phyloP scores from a whole-genome alignment of 2,113 vertebrate species.

The Monarcha castaneiventris region DNA sequence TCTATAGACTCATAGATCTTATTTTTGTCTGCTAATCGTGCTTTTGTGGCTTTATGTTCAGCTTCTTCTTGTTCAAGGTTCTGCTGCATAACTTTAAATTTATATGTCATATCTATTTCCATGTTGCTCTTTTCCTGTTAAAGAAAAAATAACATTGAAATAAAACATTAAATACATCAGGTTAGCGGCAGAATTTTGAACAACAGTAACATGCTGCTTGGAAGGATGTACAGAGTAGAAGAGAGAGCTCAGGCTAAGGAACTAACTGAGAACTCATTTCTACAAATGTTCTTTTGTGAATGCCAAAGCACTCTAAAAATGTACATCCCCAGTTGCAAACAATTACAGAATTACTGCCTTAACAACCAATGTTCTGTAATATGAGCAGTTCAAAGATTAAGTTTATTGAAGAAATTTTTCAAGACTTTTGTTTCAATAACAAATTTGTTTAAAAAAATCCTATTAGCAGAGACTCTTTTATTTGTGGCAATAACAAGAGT shows the following conservation, averaged over 20 bases:
- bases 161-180: neutral
- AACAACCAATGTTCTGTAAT: neutral
- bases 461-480: neutral
- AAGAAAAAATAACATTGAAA: neutral
- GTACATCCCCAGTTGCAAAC: neutral
- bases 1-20: slow-evolving; percentile 97
- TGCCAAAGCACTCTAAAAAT: neutral
- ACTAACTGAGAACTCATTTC: neutral
- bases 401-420: neutral
- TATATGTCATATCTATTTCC: slow-evolving; percentile 98
- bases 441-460: neutral
- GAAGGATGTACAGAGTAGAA: neutral
- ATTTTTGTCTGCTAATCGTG: slow-evolving; percentile 93
- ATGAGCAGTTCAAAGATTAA: neutral
- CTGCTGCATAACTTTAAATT: slow-evolving; percentile 95
- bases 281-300: neutral
- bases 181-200: neutral
- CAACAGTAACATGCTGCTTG: neutral
- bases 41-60: slow-evolving; percentile 93
- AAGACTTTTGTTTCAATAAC: neutral
- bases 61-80: slow-evolving; percentile 92
- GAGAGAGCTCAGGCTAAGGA: neutral
- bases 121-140: slow-evolving; percentile 94
- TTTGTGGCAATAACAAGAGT: neutral
- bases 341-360: neutral